Conservation (phyloP, 2,113 vertebrate genomes). For the Rhinolophus ferrumequinum region DNA sequence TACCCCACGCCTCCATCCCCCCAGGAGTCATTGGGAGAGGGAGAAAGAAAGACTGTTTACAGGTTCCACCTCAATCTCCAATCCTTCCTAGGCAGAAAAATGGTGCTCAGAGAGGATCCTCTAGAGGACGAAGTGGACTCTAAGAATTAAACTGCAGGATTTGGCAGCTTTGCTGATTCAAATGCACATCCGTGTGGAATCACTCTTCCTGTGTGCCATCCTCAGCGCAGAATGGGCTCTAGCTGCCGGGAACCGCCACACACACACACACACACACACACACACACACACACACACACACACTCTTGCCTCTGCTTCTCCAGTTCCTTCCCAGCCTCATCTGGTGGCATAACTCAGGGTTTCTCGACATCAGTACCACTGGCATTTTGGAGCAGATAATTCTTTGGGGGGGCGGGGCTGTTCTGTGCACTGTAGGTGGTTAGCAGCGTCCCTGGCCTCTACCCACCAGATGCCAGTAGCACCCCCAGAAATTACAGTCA, state of each 20-base stretch:
- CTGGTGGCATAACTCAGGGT: background rate
- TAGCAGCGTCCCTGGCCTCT: background rate
- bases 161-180: background rate
- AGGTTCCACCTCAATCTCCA: background rate
- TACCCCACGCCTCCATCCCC: accelerated
- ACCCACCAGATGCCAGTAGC: background rate
- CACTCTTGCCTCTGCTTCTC: background rate
- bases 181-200: background rate
- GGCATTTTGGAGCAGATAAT: background rate
- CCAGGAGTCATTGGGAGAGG: background rate
- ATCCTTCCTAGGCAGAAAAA: background rate
- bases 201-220: background rate
- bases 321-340: background rate
- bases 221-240: background rate
- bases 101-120: background rate
- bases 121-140: background rate
- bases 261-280: too few species aligned
- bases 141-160: background rate
- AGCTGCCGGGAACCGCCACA: background rate
- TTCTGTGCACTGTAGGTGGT: too few species aligned
- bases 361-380: background rate
- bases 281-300: too few species aligned
- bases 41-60: background rate
- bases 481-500: background rate
- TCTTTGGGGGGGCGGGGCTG: background rate